Evolutionary conservation across 2,797 vertebrate genomes (phyloP).

Genomic region (Peromyscus eremicus): DNA sequence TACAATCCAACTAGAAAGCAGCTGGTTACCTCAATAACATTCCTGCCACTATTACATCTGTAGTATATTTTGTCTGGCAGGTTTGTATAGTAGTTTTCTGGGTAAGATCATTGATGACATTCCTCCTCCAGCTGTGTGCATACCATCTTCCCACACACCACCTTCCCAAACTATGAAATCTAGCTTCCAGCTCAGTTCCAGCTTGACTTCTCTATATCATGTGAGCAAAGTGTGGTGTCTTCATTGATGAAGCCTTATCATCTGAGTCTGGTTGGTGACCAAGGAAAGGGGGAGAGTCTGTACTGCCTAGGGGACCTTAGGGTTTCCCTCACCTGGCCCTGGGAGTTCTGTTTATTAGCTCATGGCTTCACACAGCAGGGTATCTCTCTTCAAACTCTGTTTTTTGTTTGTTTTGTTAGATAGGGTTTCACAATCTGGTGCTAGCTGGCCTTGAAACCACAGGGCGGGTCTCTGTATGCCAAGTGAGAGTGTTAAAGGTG

Average conservation of each 20-base stretch:
- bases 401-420: background rate
- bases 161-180: background rate
- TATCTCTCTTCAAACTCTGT: background rate
- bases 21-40: background rate
- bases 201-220: background rate
- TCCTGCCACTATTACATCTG: background rate
- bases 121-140: background rate
- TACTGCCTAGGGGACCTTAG: background rate
- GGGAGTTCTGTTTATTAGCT: background rate
- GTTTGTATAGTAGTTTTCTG: background rate
- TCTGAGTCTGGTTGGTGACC: background rate
- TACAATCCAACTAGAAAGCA: background rate
- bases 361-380: background rate
- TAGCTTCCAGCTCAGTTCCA: background rate
- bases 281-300: background rate
- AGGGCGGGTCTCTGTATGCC: background rate
- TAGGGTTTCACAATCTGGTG: background rate
- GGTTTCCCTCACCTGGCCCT: background rate
- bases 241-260: background rate
- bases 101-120: background rate
- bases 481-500: background rate
- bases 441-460: background rate
- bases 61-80: background rate
- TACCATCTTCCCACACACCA: background rate
- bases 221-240: background rate